Percentiles rank a stretch among this genome's conserved stretches.
Evolutionary conservation across 2,113 vertebrate genomes (phyloP).

Genomic region (Alligator mississippiensis): DNA sequence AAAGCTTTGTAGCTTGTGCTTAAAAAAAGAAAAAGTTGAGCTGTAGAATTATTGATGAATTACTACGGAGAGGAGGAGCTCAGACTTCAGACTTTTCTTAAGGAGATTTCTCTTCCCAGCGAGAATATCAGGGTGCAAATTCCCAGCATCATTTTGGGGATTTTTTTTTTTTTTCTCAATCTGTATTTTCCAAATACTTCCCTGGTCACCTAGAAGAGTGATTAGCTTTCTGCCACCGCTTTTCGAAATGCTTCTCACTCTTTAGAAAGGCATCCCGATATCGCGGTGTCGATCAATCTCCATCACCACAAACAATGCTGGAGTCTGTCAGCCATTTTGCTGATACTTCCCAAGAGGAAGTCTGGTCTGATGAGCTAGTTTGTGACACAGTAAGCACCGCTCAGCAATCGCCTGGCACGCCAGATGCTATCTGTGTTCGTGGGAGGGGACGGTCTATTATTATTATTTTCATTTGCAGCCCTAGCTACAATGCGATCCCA

Average conservation of each 20-base stretch:
- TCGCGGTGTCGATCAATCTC: neutral
- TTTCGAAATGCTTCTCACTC: neutral
- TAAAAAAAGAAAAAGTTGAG: constrained; percentile 48
- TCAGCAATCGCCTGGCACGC: neutral
- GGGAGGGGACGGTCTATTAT: neutral
- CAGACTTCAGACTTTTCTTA: neutral
- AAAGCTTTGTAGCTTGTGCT: constrained; percentile 16
- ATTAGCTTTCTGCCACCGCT: neutral
- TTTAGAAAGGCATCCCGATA: neutral
- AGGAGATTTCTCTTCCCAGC: neutral
- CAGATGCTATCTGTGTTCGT: rapidly evolving
- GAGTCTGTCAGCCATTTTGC: neutral
- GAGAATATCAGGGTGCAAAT: neutral
- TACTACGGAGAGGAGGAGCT: constrained; percentile 38
- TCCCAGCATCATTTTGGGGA: neutral
- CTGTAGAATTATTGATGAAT: constrained; percentile 45
- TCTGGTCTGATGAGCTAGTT: too few relatives aligned
- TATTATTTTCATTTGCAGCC: rapidly evolving
- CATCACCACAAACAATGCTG: neutral
- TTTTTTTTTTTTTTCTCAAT: neutral
- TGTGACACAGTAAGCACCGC: neutral
- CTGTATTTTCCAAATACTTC: rapidly evolving
- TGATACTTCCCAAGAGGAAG: neutral
- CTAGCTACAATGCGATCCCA: rapidly evolving
- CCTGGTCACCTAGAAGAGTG: rapidly evolving